Base-by-base conservation (phyloP, 2,113 vertebrate genomes). In the Crotalus viridis region DNA sequence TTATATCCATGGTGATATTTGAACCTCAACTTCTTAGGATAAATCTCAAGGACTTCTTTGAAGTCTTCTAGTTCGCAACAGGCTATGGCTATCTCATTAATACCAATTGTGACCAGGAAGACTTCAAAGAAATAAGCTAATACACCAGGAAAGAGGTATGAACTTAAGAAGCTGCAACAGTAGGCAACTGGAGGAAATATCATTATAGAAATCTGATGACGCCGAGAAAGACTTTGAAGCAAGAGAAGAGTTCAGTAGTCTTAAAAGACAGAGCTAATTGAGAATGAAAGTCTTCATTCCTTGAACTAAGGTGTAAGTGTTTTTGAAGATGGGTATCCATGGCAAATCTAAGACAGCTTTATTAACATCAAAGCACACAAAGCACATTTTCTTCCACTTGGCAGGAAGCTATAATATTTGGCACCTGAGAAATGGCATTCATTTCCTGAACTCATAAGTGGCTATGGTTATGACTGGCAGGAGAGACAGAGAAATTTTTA, bases 61-160 rank as follows among this genome's bases (percentile, higher is more conserved):
- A 91, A 86, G 74, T 86, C 54, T 43, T 86, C 90, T 22, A 46
- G 90, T 59, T 85, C 15, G 85, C 54, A 46, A 59, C 56, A 28
- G 33, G 33, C 54, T 57, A 46, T 56, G 55, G 74, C 26, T 86
- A 46, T 57, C 54, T 57, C 15, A 48, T 74, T 91, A 19, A 81
- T 91, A 57, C 54, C 51, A 28, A 48, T 55, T 91, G 52, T 57
- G 33, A 59, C 56, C 81, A 91, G 54, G 54, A 56, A 86, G 24
- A 91, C 81, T 91, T 91, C 74, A 91, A 91, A 91, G 90, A 46
- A 43, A 59, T 56, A 86, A 43, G 39, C 54, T 86, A 91, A 86
- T 57, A 48, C 19, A n/a, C 12, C 54, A 56, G 24, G 54, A 28
- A 91, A 91, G 33, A 56, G 17, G 52, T 91, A 26, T 55, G 69